A percentile compares a stretch with the other conserved stretches of the same genome.
These are phyloP conservation scores for Drosophila yooni DNA, from an alignment of 2,888 invertebrate species.

Conservation along the genomic window DNA sequence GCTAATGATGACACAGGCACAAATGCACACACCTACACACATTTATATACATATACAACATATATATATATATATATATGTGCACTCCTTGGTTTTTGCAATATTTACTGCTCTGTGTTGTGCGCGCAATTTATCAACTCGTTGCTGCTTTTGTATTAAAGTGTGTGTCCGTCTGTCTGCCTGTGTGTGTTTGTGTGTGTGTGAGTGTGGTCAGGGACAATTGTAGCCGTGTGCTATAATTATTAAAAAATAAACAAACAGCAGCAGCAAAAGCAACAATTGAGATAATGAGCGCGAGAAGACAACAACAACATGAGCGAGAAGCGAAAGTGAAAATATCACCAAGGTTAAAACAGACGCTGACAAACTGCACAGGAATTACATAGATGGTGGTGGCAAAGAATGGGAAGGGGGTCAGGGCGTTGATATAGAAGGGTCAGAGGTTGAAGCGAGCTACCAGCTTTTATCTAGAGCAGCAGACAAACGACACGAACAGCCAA, in stretches of 20 bases:
- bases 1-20: slow-evolving; percentile 57
- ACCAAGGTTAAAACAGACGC: slow-evolving; percentile 55
- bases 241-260: slow-evolving; percentile 70
- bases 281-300: slow-evolving; percentile 72
- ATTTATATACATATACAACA: not conserved
- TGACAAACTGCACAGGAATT: slow-evolving; percentile 49
- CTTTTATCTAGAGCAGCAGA: slow-evolving; percentile 45
- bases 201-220: slow-evolving; percentile 75
- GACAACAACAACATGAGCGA: slow-evolving; percentile 46
- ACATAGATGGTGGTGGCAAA: not conserved
- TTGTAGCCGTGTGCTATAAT: slow-evolving; percentile 64
- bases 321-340: slow-evolving; percentile 65
- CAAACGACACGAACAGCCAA: slow-evolving; percentile 22
- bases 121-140: slow-evolving; percentile 70
- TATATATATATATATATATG: not conserved
- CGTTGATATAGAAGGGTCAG: not conserved
- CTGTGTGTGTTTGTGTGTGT: slow-evolving; percentile 7
- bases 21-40: slow-evolving; percentile 4
- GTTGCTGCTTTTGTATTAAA: slow-evolving; percentile 3
- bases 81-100: slow-evolving; percentile 12
- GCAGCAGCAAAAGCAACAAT: slow-evolving; percentile 57
- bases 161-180: slow-evolving; percentile 7
- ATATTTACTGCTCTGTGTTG: slow-evolving; percentile 33
- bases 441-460: slow-evolving; percentile 22
- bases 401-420: not conserved